These are phyloP conservation scores for Percopsis omiscomaycus DNA, from an alignment of 2,797 vertebrate genomes.

Conservation along the genomic window DNA sequence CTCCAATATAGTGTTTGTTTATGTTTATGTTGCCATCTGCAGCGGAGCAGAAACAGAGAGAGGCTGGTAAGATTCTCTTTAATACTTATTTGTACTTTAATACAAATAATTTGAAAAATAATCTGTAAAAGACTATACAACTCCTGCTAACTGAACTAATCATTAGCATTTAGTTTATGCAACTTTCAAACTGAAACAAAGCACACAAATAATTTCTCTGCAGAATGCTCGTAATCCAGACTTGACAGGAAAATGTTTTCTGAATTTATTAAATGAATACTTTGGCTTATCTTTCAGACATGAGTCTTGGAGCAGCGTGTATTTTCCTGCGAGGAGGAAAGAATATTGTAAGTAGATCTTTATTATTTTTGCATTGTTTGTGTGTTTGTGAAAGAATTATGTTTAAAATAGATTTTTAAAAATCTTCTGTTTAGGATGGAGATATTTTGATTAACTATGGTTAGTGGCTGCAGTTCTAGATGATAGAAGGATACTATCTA, in stretches of 20 bases:
- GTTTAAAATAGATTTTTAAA: too few relatives aligned
- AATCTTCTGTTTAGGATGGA: too few relatives aligned
- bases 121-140: neutral
- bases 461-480: too few relatives aligned
- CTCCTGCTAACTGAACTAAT: neutral
- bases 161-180: too few relatives aligned
- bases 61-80: constrained; percentile 22
- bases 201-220: too few relatives aligned
- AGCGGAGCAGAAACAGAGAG: too few relatives aligned
- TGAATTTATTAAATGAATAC: too few relatives aligned
- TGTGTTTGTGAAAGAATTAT: neutral
- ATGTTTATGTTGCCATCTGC: neutral
- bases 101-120: neutral
- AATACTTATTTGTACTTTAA: constrained; percentile 7
- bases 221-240: too few relatives aligned
- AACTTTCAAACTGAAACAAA: too few relatives aligned
- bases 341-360: constrained; percentile 64
- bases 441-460: too few relatives aligned
- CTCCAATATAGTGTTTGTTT: neutral
- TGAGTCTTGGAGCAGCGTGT: constrained; percentile 77
- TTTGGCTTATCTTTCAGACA: constrained; percentile 45
- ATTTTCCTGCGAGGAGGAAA: constrained; percentile 81
- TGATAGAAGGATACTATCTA: too few relatives aligned
- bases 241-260: too few relatives aligned
- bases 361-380: neutral